phyloP scores from a whole-genome alignment of 1,140 invertebrate genomes.

The honey bee (Apis mellifera) region DNA sequence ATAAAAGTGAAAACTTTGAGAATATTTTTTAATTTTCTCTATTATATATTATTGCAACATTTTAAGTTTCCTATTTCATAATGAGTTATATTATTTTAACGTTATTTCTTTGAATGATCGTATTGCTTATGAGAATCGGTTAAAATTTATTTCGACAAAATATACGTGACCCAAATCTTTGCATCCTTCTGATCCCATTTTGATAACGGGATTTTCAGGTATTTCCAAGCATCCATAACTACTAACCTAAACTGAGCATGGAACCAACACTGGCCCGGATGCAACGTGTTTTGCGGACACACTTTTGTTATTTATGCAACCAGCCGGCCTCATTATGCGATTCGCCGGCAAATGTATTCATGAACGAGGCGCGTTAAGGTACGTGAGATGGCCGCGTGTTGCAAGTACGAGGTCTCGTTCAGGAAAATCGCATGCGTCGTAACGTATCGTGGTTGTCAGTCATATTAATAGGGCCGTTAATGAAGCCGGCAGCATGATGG shows the following conservation, averaged over 20 bases:
- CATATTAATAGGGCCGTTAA: slow-evolving; percentile 61
- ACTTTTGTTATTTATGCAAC: slow-evolving; percentile 61
- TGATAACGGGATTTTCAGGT: not conserved
- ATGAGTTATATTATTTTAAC: too few relatives aligned
- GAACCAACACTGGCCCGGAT: not conserved
- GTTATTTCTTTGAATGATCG: too few relatives aligned
- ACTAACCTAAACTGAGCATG: too few relatives aligned
- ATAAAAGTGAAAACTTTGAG: too few relatives aligned
- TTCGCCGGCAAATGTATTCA: slow-evolving; percentile 64
- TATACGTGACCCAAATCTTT: not conserved
- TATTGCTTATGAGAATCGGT: too few relatives aligned
- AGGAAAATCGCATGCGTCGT: slow-evolving; percentile 46
- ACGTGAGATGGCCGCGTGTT: slow-evolving; percentile 24
- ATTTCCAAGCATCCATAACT: not conserved
- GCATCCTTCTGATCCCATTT: not conserved
- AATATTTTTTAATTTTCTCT: too few relatives aligned
- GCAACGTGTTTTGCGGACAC: slow-evolving; percentile 21
- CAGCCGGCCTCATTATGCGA: slow-evolving; percentile 43
- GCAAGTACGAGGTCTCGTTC: slow-evolving; percentile 37
- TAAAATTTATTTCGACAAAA: not conserved
- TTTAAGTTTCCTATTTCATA: too few relatives aligned
- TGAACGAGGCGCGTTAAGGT: slow-evolving; percentile 59
- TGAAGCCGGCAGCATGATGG: slow-evolving; percentile 45
- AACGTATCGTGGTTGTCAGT: slow-evolving; percentile 43
- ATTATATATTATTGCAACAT: too few relatives aligned